Evolutionary conservation across 1,140 invertebrate genomes (phyloP), one percentile per base, ranked within the genome.

Genomic region (Lepidurus packardi): DNA sequence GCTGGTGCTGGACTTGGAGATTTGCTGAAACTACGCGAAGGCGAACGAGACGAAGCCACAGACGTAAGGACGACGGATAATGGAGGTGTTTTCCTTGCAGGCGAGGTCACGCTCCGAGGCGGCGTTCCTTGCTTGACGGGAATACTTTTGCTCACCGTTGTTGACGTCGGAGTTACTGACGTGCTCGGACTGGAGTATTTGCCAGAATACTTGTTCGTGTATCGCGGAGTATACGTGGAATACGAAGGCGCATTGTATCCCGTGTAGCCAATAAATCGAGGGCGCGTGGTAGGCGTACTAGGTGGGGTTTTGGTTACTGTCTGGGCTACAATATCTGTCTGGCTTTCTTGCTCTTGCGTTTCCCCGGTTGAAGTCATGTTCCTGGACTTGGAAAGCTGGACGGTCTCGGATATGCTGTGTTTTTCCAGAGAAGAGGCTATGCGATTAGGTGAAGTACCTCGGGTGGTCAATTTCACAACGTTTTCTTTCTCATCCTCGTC

Each of bases 211-310:
- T 53, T 79, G 41, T 53, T 21, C 7, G 76, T 43, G 34, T 73
- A 73, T 6, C 73, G 78, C 3, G 79, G 73, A 8, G 75, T 47
- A 21, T 53, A 78, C 25, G 73, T 43, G 21, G 76, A 42, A 16
- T 80, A 80, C 24, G 65, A n/a, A 34, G 79, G 73, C 1, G 75
- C 65, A 7, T 43, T 34, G 24, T 79, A 80, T 11, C 79, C 79
- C 1, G 79, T 78, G 73, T 80, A 80, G n/a, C 79, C 79, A n/a
- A 80, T 45, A 45, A 80, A 80, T n/a, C 79, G 11, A 24, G 76
- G 45, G 1, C 53, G 53, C 53, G 53, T 65, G 53, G 53, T 65
- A n/a, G 53, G 53, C 0, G 53, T 65, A 16, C 7, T 65, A 65
- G 53, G 53, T 16, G 53, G 53, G 3, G 53, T 65, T 9, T 65